Evolutionary conservation across 92 coral and sea anemone species (phyloP).

Genomic region (Epizoanthus stellaris): DNA sequence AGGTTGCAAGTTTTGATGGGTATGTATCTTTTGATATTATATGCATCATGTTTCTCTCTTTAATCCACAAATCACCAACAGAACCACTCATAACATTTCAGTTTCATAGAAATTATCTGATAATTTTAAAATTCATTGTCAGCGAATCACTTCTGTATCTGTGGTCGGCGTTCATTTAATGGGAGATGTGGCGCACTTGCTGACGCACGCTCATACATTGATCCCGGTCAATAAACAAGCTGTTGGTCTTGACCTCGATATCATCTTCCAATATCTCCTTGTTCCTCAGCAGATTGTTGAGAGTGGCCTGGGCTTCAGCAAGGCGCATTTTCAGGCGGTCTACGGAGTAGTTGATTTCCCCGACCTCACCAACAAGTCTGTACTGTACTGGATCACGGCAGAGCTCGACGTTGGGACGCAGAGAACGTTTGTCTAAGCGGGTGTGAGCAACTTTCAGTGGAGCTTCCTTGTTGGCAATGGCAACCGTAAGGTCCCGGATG

Average conservation of each 20-base stretch:
- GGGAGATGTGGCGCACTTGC: conserved; percentile 94
- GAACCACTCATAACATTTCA: background rate
- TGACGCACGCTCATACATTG: conserved; percentile 93
- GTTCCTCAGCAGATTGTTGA: conserved; percentile 87
- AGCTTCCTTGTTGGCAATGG: conserved; percentile 89
- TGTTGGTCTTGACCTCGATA: conserved; percentile 95
- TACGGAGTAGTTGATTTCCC: conserved; percentile 88
- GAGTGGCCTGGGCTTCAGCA: conserved; percentile 92
- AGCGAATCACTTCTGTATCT: conserved; percentile 17
- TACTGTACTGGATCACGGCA: conserved; percentile 97
- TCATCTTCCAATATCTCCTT: conserved; percentile 94
- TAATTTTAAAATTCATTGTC: conserved; percentile 13
- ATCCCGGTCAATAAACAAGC: conserved; percentile 92
- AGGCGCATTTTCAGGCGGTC: conserved; percentile 93
- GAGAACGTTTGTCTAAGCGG: conserved; percentile 94
- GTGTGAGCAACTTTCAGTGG: conserved; percentile 99
- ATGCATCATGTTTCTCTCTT: background rate
- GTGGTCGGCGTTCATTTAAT: conserved; percentile 58
- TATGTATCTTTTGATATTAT: background rate
- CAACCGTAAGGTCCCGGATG: conserved; percentile 80
- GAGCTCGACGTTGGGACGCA: conserved; percentile 95
- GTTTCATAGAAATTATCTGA: conserved; percentile 37
- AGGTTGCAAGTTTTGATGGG: background rate
- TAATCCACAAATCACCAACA: conserved; percentile 10
- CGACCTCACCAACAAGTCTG: conserved; percentile 94